Conservation (phyloP, 2,113 vertebrate species). For the Phylloscopus trochilus region DNA sequence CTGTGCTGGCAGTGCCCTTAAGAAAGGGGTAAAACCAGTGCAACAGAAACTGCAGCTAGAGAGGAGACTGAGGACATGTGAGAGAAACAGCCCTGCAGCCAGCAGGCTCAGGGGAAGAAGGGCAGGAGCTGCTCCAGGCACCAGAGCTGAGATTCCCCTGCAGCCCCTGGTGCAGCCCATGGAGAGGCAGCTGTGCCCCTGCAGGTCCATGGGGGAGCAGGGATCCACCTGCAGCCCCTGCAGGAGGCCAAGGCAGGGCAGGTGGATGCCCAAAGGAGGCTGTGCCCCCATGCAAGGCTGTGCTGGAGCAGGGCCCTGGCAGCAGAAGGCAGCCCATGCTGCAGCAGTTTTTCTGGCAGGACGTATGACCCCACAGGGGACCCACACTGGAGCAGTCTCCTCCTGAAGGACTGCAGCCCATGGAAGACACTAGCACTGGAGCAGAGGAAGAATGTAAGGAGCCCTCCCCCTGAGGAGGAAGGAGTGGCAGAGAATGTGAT, state of each 20-base stretch:
- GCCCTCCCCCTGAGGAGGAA: not conserved
- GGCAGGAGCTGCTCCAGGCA: not conserved
- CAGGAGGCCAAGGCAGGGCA: not conserved
- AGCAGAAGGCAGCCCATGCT: not conserved
- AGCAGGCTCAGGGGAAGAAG: no score
- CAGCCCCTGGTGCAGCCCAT: not conserved
- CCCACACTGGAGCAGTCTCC: not conserved
- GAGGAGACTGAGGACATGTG: not conserved
- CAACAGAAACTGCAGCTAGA: not conserved
- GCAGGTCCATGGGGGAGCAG: not conserved
- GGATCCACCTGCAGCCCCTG: not conserved
- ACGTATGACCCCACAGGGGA: not conserved
- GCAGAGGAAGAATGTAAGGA: not conserved
- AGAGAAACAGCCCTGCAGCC: not conserved
- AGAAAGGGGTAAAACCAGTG: not conserved
- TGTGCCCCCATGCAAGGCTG: not conserved
- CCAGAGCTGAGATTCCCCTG: no score
- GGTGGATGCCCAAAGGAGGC: not conserved
- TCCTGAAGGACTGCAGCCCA: not conserved
- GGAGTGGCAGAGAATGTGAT: not conserved
- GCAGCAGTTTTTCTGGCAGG: not conserved
- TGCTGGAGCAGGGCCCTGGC: not conserved
- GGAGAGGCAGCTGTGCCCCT: not conserved
- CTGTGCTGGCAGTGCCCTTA: not conserved
- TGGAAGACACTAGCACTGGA: not conserved